Conservation (phyloP, 1,140 invertebrate species). For the Formica exsecta region DNA sequence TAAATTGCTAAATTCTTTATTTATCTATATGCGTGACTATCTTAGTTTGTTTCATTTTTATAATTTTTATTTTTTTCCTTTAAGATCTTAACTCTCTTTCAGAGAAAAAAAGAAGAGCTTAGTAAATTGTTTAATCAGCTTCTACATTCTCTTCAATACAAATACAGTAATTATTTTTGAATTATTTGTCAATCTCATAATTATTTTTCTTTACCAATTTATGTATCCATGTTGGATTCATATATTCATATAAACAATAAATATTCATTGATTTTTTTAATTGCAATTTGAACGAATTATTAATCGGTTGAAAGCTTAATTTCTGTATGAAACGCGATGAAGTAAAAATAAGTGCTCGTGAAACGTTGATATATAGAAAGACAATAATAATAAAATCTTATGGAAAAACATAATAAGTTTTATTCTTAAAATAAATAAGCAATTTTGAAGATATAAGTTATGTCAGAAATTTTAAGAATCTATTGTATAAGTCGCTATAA, state of each 20-base stretch:
- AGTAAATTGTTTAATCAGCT: background rate
- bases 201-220: background rate
- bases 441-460: conserved; percentile 23
- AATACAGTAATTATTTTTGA: background rate
- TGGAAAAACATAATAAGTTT: background rate
- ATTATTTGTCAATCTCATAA: background rate
- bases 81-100: background rate
- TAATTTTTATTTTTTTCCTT: background rate
- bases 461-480: background rate
- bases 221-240: background rate
- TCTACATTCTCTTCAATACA: background rate
- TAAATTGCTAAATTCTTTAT: background rate
- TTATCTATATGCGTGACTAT: background rate
- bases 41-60: background rate
- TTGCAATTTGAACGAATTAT: background rate
- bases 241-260: background rate
- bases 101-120: background rate
- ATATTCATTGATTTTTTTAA: background rate
- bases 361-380: background rate
- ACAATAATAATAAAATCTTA: background rate
- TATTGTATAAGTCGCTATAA: conserved; percentile 5
- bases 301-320: background rate
- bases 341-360: background rate
- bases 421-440: background rate
- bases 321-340: background rate